phyloP scores from a whole-genome alignment of 64 coral and sea anemone genomes.

The Pocillopora damicornis region DNA sequence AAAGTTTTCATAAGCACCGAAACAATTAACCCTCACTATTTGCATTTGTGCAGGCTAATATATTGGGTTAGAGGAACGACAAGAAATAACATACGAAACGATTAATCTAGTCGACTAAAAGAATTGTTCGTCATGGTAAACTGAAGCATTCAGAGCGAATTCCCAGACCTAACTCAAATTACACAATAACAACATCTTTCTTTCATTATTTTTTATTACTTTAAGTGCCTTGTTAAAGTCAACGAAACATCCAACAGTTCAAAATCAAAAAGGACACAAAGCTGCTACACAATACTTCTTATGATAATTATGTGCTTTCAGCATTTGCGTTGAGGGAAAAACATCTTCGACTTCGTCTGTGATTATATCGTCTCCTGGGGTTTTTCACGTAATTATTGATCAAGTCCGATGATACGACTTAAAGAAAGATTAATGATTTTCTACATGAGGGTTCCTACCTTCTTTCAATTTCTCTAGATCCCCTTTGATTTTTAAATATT shows the following conservation, averaged over 20 bases:
- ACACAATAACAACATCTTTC: not conserved
- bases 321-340: constrained; percentile 1
- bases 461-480: constrained; percentile 62
- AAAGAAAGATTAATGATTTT: not conserved
- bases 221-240: not conserved
- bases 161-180: not conserved
- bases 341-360: not conserved
- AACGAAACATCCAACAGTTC: not conserved
- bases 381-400: not conserved
- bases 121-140: too few species aligned
- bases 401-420: not conserved
- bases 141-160: not conserved
- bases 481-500: constrained; percentile 55
- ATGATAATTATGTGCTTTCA: not conserved
- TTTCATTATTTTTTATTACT: not conserved
- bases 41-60: too few species aligned
- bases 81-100: too few species aligned
- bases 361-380: not conserved
- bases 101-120: too few species aligned
- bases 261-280: not conserved
- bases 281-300: not conserved
- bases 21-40: too few species aligned
- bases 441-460: not conserved
- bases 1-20: too few species aligned
- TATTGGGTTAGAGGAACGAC: too few species aligned